A percentile compares a stretch with the other conserved stretches of the same genome.
phyloP scores from a whole-genome alignment of 2,113 vertebrate genomes.

The Oxygymnocypris stewartii region DNA sequence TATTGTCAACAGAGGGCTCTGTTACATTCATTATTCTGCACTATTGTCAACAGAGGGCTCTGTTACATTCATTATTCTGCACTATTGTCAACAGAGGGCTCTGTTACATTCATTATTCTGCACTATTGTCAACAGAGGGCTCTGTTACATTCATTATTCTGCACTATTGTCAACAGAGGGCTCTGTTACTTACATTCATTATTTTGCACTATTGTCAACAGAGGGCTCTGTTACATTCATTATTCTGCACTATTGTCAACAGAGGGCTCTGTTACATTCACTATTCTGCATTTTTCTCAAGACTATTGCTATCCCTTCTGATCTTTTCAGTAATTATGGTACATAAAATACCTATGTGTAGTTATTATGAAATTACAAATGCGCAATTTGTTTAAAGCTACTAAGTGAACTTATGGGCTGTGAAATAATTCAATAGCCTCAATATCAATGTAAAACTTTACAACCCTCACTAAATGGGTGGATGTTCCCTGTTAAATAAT shows the following conservation, averaged over 20 bases:
- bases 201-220: not conserved
- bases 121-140: no score
- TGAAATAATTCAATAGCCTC: not conserved
- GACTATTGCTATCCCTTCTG: not conserved
- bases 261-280: not conserved
- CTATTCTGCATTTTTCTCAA: not conserved
- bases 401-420: not conserved
- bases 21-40: not conserved
- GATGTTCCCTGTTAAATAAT: not conserved
- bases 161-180: conserved; percentile 1
- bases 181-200: not conserved
- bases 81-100: not conserved
- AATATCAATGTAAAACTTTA: not conserved
- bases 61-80: not conserved
- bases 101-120: not conserved
- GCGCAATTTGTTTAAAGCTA: not conserved
- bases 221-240: no score
- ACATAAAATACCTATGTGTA: not conserved
- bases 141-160: not conserved
- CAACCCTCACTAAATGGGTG: not conserved
- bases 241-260: not conserved
- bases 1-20: conserved; percentile 4
- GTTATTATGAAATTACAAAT: not conserved
- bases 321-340: not conserved
- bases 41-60: no score